phyloP scores from a whole-genome alignment of 2,113 vertebrate species.

The Trematomus loennbergii region DNA sequence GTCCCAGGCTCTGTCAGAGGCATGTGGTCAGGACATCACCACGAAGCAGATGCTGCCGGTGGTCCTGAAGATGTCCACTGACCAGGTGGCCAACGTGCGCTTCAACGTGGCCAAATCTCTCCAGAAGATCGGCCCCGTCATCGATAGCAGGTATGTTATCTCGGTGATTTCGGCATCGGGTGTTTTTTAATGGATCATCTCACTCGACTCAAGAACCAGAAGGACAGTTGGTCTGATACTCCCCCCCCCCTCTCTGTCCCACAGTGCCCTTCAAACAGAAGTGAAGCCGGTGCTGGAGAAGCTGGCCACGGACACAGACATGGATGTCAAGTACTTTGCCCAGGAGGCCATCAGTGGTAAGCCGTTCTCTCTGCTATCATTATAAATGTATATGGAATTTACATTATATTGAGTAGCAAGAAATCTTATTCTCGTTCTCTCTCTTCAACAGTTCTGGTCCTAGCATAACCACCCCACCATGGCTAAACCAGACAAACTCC shows the following conservation, averaged over 20 bases:
- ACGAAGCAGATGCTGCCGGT: slow-evolving; percentile 93
- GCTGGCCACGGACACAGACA: slow-evolving; percentile 89
- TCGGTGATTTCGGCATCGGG: neutral
- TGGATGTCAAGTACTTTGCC: slow-evolving; percentile 94
- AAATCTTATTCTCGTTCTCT: neutral
- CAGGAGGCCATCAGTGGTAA: slow-evolving; percentile 92
- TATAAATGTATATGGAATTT: neutral
- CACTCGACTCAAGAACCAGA: neutral
- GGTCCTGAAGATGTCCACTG: slow-evolving; percentile 92
- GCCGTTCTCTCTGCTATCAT: slow-evolving; percentile 15
- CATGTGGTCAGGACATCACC: slow-evolving; percentile 92
- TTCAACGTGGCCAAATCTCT: slow-evolving; percentile 95
- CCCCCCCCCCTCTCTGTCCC: slow-evolving; percentile 17
- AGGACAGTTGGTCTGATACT: neutral
- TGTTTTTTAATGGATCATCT: too few species aligned
- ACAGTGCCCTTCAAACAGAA: slow-evolving; percentile 89
- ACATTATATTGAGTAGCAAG: neutral
- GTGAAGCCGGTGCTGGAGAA: slow-evolving; percentile 91
- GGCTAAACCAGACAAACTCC: slow-evolving; percentile 61
- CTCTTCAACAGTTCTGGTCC: slow-evolving; percentile 82
- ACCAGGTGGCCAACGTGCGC: slow-evolving; percentile 94
- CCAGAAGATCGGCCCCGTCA: slow-evolving; percentile 91
- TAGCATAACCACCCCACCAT: slow-evolving; percentile 81
- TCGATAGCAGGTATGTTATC: slow-evolving; percentile 85
- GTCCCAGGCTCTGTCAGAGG: slow-evolving; percentile 87